Evolutionary conservation across 2,113 vertebrate genomes (phyloP), one percentile per base, ranked within the genome.

Genomic region (Gallinago media): DNA sequence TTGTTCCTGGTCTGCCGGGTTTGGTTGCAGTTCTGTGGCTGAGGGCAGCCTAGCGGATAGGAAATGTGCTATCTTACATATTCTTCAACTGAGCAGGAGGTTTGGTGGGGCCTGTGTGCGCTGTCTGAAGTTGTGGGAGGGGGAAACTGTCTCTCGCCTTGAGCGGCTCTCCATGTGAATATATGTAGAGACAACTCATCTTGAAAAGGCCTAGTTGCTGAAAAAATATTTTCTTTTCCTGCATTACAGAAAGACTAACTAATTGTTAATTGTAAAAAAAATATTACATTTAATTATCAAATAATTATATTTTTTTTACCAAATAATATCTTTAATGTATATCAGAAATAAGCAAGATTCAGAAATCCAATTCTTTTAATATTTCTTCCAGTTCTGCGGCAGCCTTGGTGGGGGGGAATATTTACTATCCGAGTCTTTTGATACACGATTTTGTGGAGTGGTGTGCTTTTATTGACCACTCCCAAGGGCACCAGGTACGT

Each of bases 61-160:
- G 83, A 96, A 94, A 91, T 89, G 55, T 94, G 88, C 86, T 95
- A 71, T 66, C 75, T 92, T 92, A 67, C 25, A 86, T 95, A 92
- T 89, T 80, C 86, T 81, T 95, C 91, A 95, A 67, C 38, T 46
- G 72, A 94, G 46, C 75, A 26, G 71, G 62, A 76, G 75, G 40
- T 46, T 46, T 34, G 68, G 46, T 77, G 55, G 72, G 63, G 56
- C 59, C 78, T 42, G 50, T 34, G 2, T 25, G 4, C 58, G 25
- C 75, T 94, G 40, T 58, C 71, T 70, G 58, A 54, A 36, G 36
- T 38, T 73, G 18, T 63, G 55, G 50, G 68, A 86, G 63, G 18
- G 52, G 15, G 63, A 74, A 88, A 34, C 12, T 0, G 0, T 38
- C 55, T 71, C 65, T 89, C 63, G 81, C 92, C 81, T 82, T 63